A percentile compares a stretch with the other conserved stretches of the same genome.
phyloP scores from a whole-genome alignment of 2,888 invertebrate species.

The Drosophila meridiana region DNA sequence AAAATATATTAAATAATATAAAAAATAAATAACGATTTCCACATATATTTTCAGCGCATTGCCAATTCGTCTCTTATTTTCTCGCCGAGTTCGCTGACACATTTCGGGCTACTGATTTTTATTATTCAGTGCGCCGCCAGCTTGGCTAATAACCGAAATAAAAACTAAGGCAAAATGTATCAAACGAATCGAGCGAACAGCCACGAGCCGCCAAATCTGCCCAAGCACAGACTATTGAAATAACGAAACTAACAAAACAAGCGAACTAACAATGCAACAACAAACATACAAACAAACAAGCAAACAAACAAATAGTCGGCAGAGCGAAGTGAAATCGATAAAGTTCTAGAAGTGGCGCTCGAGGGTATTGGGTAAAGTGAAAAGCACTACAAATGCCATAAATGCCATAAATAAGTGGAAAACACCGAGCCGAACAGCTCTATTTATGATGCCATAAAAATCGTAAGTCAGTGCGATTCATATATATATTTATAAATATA shows the following conservation, averaged over 20 bases:
- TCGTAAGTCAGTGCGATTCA: constrained; percentile 27
- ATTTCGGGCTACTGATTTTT: constrained; percentile 39
- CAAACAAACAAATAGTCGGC: constrained; percentile 6
- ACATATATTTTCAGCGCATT: constrained; percentile 22
- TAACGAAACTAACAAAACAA: constrained; percentile 16
- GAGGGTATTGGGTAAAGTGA: constrained; percentile 30
- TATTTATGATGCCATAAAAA: constrained; percentile 42
- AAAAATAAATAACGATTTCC: not conserved
- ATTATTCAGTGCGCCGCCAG: constrained; percentile 61
- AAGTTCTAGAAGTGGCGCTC: constrained; percentile 23
- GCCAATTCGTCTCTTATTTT: constrained; percentile 4
- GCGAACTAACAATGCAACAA: constrained; percentile 8
- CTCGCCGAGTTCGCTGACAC: constrained; percentile 37
- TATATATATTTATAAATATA: not conserved
- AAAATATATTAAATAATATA: not conserved
- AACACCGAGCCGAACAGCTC: constrained; percentile 11
- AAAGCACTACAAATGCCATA: constrained; percentile 50
- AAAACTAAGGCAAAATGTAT: constrained; percentile 52
- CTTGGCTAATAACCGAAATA: constrained; percentile 68
- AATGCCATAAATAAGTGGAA: constrained; percentile 44
- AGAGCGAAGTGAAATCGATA: constrained; percentile 50
- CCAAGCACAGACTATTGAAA: constrained; percentile 13
- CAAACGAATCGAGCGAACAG: constrained; percentile 28
- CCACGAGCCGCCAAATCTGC: constrained; percentile 18
- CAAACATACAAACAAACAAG: constrained; percentile 3